A percentile compares a stretch with the other conserved stretches of the same genome.
Conservation (phyloP, 2,797 vertebrate genomes). For the Urocyon cinereoargenteus region DNA sequence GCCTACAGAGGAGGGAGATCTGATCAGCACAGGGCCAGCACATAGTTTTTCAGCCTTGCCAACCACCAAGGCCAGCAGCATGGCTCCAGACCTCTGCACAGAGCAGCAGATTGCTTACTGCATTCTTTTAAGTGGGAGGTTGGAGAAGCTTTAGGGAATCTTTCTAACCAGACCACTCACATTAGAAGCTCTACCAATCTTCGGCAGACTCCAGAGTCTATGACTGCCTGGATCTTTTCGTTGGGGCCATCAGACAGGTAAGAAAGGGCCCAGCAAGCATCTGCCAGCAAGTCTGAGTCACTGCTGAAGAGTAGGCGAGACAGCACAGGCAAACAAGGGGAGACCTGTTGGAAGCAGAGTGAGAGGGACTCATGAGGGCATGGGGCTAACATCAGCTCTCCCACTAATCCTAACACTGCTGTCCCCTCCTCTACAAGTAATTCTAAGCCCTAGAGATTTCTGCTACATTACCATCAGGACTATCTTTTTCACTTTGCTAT, state of each 20-base stretch:
- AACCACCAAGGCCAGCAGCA: background rate
- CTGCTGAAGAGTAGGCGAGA: conserved; percentile 98
- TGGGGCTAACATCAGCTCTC: background rate
- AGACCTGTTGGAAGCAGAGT: conserved; percentile 91
- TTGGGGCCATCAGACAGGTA: conserved; percentile 99
- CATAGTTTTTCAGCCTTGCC: background rate
- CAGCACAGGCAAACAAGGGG: conserved; percentile 97
- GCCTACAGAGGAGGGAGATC: conserved; percentile 88
- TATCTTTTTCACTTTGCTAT: conserved; percentile 10
- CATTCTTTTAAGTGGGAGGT: background rate
- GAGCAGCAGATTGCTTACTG: background rate
- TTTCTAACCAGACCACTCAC: conserved; percentile 89
- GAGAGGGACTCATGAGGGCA: conserved; percentile 37
- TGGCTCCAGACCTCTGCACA: background rate
- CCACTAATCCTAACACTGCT: background rate
- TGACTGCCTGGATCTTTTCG: conserved; percentile 99
- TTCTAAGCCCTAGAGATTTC: background rate
- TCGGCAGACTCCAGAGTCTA: conserved; percentile 98
- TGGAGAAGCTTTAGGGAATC: background rate
- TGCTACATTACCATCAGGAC: background rate
- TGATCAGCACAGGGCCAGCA: conserved; percentile 11
- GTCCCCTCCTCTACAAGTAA: background rate
- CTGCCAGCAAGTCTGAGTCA: conserved; percentile 97
- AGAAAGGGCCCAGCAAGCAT: conserved; percentile 99
- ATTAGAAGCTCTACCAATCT: conserved; percentile 98